A percentile compares a stretch with the other conserved stretches of the same genome.
Conservation (phyloP, 2,888 invertebrate species). For the Macropis europaea region DNA sequence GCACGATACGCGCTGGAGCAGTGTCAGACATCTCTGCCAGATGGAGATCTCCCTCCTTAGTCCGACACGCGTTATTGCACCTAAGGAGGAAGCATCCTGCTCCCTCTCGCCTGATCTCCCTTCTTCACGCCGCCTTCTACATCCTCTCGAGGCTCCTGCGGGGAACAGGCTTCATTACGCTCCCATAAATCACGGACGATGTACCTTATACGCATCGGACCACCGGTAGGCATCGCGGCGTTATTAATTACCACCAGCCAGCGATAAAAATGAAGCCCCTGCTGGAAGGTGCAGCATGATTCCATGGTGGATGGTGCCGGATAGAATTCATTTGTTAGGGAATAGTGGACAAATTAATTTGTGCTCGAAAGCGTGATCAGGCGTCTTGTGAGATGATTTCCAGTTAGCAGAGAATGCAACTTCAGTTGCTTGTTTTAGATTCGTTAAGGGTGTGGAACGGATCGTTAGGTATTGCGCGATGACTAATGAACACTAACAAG, state of each 20-base stretch:
- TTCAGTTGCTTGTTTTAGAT: no score
- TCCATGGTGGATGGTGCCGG: background rate
- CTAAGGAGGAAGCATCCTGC: slow-evolving; percentile 27
- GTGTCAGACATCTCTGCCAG: slow-evolving; percentile 28
- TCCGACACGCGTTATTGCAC: slow-evolving; percentile 55
- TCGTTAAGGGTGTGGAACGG: no score
- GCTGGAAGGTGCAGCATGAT: background rate
- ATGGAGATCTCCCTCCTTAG: slow-evolving; percentile 30
- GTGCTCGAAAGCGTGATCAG: no score
- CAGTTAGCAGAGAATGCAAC: no score
- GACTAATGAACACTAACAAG: no score
- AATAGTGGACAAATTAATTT: no score
- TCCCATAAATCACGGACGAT: slow-evolving; percentile 65
- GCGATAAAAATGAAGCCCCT: slow-evolving; percentile 48
- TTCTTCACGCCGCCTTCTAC: slow-evolving; percentile 5
- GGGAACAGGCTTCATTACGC: slow-evolving; percentile 68
- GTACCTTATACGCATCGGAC: slow-evolving; percentile 47
- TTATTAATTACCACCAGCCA: slow-evolving; percentile 65
- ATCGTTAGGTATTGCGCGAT: no score
- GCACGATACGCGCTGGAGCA: slow-evolving; percentile 21
- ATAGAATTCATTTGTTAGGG: no score
- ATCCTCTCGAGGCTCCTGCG: slow-evolving; percentile 49
- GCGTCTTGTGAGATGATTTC: no score
- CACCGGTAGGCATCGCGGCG: slow-evolving; percentile 42
- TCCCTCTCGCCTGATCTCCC: slow-evolving; percentile 2